Evolutionary conservation across 2,113 vertebrate genomes (phyloP), one percentile per base, ranked within the genome.

Genomic region (Hepsetus odoe): DNA sequence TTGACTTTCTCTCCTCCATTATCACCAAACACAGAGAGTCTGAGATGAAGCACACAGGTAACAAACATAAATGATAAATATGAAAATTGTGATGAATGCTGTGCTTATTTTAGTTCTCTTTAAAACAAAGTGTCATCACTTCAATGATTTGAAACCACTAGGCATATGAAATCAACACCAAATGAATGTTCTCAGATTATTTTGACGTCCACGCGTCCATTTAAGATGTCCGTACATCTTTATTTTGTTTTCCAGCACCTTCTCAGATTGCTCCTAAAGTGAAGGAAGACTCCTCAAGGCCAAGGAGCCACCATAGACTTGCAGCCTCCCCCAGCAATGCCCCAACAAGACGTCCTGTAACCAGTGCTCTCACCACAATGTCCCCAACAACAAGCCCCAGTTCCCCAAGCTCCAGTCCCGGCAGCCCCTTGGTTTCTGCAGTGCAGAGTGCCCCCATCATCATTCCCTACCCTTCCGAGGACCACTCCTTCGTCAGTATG

Each of bases 1-100:
- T 98, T 0, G 95, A 98, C 88, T 84, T 94, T 42, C 87, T 98
- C 5, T 95, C 95, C 0, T 92, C 94, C 1, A 83, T 94, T 79
- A 89, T 97, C 44, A 91, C 91, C 38, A 90, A 91, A 56, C 94
- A 95, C 69, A 79, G 90, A 73, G 82, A 0, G 20, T 84, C 87
- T 2, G 83, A 85, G 20, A 61, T 46, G 0, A 80, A 71, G 11
- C 81, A 82, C 44, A 72, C 91, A 82, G 93, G 93, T 94, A 86
- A 83, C 56, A 28, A 26, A 64, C n/a, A n/a, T n/a, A n/a, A n/a
- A n/a, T n/a, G n/a, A n/a, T n/a, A n/a, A n/a, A n/a, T n/a, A n/a
- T n/a, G n/a, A n/a, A n/a, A n/a, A n/a, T n/a, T n/a, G n/a, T n/a
- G n/a, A n/a, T n/a, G n/a, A n/a, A n/a, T n/a, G n/a, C n/a, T n/a